Conservation (phyloP, 2,888 invertebrate species). For the Muscina levida region DNA sequence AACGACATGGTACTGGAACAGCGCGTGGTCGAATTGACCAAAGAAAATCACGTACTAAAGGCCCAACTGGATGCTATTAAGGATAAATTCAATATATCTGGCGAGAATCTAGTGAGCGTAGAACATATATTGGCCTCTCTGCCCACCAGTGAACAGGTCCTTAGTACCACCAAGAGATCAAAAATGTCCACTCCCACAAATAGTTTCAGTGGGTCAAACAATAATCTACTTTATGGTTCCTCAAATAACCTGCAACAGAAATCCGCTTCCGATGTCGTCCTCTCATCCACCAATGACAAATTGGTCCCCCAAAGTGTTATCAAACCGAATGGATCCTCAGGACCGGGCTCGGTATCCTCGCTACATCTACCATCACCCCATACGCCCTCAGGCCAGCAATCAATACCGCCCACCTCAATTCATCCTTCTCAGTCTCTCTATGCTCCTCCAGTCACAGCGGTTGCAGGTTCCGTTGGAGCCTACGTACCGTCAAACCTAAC, state of each 20-base stretch:
- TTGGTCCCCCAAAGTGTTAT: slow-evolving; percentile 52
- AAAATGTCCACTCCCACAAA: slow-evolving; percentile 68
- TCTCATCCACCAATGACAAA: slow-evolving; percentile 55
- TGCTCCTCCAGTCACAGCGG: slow-evolving; percentile 21
- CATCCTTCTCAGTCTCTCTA: slow-evolving; percentile 52
- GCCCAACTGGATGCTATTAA: slow-evolving; percentile 95
- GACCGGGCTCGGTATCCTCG: slow-evolving; percentile 25
- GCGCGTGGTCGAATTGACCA: slow-evolving; percentile 94
- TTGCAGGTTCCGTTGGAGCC: slow-evolving; percentile 19
- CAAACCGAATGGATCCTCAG: slow-evolving; percentile 52
- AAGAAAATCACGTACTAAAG: slow-evolving; percentile 96
- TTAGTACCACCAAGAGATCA: slow-evolving; percentile 89
- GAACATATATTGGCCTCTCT: slow-evolving; percentile 93
- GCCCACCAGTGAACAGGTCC: slow-evolving; percentile 91
- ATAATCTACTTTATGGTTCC: slow-evolving; percentile 55
- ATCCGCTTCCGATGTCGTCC: slow-evolving; percentile 55
- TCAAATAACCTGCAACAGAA: slow-evolving; percentile 65
- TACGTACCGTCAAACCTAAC: slow-evolving; percentile 80
- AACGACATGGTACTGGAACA: slow-evolving; percentile 98
- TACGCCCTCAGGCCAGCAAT: slow-evolving; percentile 35
- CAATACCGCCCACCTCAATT: slow-evolving; percentile 41
- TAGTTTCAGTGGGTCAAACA: slow-evolving; percentile 51
- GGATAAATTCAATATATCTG: slow-evolving; percentile 94
- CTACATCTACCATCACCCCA: slow-evolving; percentile 45
- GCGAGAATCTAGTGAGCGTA: slow-evolving; percentile 91